phyloP scores from a whole-genome alignment of 1,140 invertebrate genomes.

The Andricus grossulariae region DNA sequence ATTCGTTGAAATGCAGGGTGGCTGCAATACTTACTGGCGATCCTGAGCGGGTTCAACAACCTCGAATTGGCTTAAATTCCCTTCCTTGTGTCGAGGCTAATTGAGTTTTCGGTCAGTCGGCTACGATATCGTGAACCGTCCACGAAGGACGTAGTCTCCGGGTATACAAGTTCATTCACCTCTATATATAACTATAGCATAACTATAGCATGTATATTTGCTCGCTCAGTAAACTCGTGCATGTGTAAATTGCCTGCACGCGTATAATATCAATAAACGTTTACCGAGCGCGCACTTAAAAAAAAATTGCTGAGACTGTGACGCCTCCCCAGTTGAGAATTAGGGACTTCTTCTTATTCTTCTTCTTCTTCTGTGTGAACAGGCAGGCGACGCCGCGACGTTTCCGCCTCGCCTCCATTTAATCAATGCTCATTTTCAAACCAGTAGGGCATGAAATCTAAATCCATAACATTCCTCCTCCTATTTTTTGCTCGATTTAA shows the following conservation, averaged over 20 bases:
- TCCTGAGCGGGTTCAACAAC: slow-evolving; percentile 42
- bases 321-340: slow-evolving; percentile 2
- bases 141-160: slow-evolving; percentile 52
- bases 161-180: slow-evolving; percentile 60
- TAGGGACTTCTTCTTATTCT: neutral
- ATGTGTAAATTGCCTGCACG: slow-evolving; percentile 42
- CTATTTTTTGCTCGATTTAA: too few species aligned
- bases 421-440: too few species aligned
- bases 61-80: slow-evolving; percentile 52
- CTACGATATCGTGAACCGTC: slow-evolving; percentile 56
- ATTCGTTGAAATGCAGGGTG: slow-evolving; percentile 29
- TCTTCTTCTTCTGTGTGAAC: too few species aligned
- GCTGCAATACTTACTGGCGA: slow-evolving; percentile 32
- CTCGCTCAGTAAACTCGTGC: slow-evolving; percentile 32
- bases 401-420: neutral
- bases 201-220: slow-evolving; percentile 38
- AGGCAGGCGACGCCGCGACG: neutral
- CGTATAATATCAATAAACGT: slow-evolving; percentile 23
- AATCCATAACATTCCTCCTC: too few species aligned
- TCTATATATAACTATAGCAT: slow-evolving; percentile 37
- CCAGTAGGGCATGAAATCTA: too few species aligned
- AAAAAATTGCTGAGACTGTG: neutral
- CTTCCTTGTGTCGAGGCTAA: slow-evolving; percentile 58
- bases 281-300: slow-evolving; percentile 1
- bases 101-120: slow-evolving; percentile 66